A percentile compares a stretch with the other conserved stretches of the same genome.
Conservation (phyloP, 2,888 invertebrate species). For the Cataglyphis cursor region DNA sequence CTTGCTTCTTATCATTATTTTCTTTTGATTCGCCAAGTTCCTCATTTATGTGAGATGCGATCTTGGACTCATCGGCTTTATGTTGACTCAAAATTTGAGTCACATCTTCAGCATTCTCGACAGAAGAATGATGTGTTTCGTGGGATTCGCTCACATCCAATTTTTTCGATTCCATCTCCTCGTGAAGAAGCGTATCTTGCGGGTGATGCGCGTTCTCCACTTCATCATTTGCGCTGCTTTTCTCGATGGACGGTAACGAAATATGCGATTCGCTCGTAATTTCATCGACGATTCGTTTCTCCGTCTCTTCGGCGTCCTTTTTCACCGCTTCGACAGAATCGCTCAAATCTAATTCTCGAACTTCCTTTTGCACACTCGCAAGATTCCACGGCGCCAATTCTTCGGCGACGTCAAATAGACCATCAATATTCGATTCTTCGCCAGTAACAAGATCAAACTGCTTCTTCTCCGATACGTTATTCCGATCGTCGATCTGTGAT, state of each 20-base stretch:
- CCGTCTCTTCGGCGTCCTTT: neutral
- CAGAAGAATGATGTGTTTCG: neutral
- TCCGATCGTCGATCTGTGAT: neutral
- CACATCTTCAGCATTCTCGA: neutral
- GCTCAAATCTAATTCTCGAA: conserved; percentile 60
- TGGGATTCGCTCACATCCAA: neutral
- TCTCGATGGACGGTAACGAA: conserved; percentile 2
- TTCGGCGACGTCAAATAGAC: conserved; percentile 45
- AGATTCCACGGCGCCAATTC: conserved; percentile 70
- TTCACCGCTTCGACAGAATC: conserved; percentile 27
- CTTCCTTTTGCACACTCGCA: conserved; percentile 56
- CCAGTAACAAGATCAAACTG: conserved; percentile 22
- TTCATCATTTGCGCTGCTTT: neutral
- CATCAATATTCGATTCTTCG: conserved; percentile 60
- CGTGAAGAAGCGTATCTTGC: neutral
- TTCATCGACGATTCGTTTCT: neutral
- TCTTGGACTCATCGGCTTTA: neutral
- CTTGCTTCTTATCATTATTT: conserved; percentile 22
- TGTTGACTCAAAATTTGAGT: neutral
- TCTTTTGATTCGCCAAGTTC: neutral
- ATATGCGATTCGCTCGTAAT: conserved; percentile 21
- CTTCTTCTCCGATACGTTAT: neutral
- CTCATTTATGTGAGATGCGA: conserved; percentile 1
- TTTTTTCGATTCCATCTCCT: neutral
- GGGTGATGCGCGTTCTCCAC: neutral